Percentiles rank a stretch among this genome's conserved stretches.
These are phyloP conservation scores for Papilio polytes DNA, from an alignment of 1,140 invertebrate species.

Conservation along the genomic window DNA sequence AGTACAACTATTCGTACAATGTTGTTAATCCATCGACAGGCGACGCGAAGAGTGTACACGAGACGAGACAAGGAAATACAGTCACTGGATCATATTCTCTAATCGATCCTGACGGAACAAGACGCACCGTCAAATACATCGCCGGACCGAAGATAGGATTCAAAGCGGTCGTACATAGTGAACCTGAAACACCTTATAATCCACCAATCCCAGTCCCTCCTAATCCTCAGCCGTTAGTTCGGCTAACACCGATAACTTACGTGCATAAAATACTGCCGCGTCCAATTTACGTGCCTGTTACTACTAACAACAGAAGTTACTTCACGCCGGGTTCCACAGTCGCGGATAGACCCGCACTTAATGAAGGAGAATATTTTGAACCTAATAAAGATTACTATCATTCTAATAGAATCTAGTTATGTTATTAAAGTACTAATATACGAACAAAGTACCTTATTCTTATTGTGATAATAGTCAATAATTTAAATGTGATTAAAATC, in stretches of 20 bases:
- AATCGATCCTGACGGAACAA: conserved; percentile 87
- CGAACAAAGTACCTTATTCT: not conserved
- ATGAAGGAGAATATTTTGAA: conserved; percentile 52
- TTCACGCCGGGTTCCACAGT: conserved; percentile 50
- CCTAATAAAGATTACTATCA: conserved; percentile 45
- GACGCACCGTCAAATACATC: conserved; percentile 88
- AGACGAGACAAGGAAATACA: conserved; percentile 84
- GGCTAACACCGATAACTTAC: conserved; percentile 15
- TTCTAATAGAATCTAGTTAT: conserved; percentile 21
- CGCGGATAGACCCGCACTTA: conserved; percentile 42
- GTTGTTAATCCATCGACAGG: conserved; percentile 84
- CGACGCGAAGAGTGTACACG: conserved; percentile 85
- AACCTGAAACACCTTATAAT: conserved; percentile 51
- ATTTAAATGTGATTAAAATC: not conserved
- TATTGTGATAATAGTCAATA: conserved; percentile 37
- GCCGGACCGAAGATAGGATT: conserved; percentile 88
- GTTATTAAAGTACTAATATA: not conserved
- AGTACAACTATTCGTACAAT: conserved; percentile 84
- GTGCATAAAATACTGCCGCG: not conserved
- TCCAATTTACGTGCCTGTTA: not conserved
- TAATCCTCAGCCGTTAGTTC: not conserved
- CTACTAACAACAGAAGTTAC: conserved; percentile 34
- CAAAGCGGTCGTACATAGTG: conserved; percentile 86
- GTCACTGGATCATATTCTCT: conserved; percentile 85
- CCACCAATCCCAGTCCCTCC: not conserved